Evolutionary conservation across 2,888 invertebrate species (phyloP), one percentile per base, ranked within the genome.

Genomic region (Nipponacmea schrenckii): DNA sequence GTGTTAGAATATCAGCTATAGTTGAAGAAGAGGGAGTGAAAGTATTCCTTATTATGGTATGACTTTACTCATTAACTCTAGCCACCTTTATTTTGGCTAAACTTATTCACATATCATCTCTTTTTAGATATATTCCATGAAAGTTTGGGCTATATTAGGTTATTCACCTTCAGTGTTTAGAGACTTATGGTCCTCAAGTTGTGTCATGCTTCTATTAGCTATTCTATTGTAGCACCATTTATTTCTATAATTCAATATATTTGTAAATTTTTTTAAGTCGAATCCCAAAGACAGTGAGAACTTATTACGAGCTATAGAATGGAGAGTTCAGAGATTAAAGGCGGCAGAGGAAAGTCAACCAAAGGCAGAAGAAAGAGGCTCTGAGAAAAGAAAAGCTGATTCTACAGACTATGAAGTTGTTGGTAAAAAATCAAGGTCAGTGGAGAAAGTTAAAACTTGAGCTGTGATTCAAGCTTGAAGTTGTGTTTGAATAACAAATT

Each of bases 1-100:
- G 95, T 77, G 91, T 97, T 44, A 91, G 96, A 77, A 91, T 97
- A 81, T 96, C 96, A 2, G 97, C 96, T 4, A 92, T 94, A 85
- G 88, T 87, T 71, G 69, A 70, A 20, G 78, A 78, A 44, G 94
- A 94, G 63, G 94, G 94, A 83, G 92, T 96, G 75, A 94, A 94
- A 90, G 93, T 97, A 77, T 97, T 94, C 87, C 92, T 96, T 70
- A 92, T 95, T 64, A 94, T 94, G 93, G 94, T 94, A 82, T 90
- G 91, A 1, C 86, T 48, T 17, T 62, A 1, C 31, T 2, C 48
- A 7, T 31, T 31, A 17, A n/a, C 7, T 67, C 20, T 0, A 24
- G 31, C n/a, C n/a, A n/a, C n/a, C n/a, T n/a, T n/a, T n/a, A n/a
- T 31, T 31, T 31, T 31, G 31, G 31, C 31, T 31, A 31, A 31